Evolutionary conservation across 1,140 invertebrate genomes (phyloP), one percentile per base, ranked within the genome.

Genomic region (Theocolax elegans): DNA sequence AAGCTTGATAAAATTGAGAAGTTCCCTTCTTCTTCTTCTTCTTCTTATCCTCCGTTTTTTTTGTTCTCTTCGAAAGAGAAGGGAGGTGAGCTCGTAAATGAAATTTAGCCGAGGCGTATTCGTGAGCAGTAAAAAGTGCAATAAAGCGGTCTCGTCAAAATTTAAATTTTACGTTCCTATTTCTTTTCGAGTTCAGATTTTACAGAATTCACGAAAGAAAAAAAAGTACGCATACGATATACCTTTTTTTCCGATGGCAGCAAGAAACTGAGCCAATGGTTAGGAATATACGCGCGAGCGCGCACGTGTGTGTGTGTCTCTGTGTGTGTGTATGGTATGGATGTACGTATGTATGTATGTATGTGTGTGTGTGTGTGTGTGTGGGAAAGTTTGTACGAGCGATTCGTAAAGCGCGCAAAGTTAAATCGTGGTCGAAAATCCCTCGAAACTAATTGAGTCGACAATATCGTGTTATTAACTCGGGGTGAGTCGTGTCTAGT

Each of bases 71-170:
- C 10, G 9, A 40, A 65, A 53, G 35, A 19, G 23, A 10, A 2
- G 23, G 3, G 21, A 0, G 15, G 62, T 17, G 12, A 2, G 49
- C 35, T 66, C 49, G 63, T 66, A 66, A 66, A 66, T 66, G 51
- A 54, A 56, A 66, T 66, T 66, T 44, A 40, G 49, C 40, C 25
- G 40, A 19, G 35, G 3, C 13, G 10, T 21, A 38, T 56, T 17
- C 21, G 31, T 21, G 29, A 38, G n/a, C 23, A 23, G 27, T 44
- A 54, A 53, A 56, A 66, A 17, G 12, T 13, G 51, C 38, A 44
- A 42, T 66, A 66, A 66, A 66, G 27, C 23, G 53, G 48, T 25
- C 53, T 63, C 25, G 25, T 63, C 31, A 38, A 56, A 66, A 66
- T 66, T 66, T 56, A 54, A 66, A 66, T 66, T 66, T 56, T 31